Evolutionary conservation across 2,888 invertebrate genomes (phyloP).

Genomic region (Phymatocera aterrima): DNA sequence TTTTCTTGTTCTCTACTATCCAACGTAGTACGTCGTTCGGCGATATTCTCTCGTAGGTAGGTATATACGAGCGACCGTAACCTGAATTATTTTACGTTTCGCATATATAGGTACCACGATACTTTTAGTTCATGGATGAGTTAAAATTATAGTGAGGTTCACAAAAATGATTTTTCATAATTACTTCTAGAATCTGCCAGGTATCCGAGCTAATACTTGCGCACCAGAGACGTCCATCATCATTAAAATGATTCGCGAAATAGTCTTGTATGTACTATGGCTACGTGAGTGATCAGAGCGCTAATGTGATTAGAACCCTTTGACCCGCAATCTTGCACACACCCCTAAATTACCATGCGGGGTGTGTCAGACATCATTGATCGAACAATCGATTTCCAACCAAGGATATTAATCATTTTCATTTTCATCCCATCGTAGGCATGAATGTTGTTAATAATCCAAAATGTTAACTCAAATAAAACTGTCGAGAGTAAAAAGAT

Average conservation of each 20-base stretch:
- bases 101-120: no score
- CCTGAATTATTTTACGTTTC: no score
- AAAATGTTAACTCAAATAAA: neutral
- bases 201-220: no score
- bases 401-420: neutral
- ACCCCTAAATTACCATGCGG: neutral
- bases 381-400: neutral
- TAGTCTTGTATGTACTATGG: no score
- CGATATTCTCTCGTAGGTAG: no score
- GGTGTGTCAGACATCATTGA: slow-evolving; percentile 6
- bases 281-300: neutral
- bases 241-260: neutral
- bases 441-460: neutral
- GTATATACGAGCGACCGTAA: no score
- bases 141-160: no score
- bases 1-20: no score
- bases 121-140: no score
- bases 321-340: neutral
- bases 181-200: neutral
- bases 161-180: neutral
- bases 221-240: neutral
- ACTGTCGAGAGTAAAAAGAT: neutral
- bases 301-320: slow-evolving; percentile 30
- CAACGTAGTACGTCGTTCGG: no score
- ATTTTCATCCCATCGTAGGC: neutral